Evolutionary conservation across 2,113 vertebrate genomes (phyloP).

Genomic region (Mystacornis crossleyi): DNA sequence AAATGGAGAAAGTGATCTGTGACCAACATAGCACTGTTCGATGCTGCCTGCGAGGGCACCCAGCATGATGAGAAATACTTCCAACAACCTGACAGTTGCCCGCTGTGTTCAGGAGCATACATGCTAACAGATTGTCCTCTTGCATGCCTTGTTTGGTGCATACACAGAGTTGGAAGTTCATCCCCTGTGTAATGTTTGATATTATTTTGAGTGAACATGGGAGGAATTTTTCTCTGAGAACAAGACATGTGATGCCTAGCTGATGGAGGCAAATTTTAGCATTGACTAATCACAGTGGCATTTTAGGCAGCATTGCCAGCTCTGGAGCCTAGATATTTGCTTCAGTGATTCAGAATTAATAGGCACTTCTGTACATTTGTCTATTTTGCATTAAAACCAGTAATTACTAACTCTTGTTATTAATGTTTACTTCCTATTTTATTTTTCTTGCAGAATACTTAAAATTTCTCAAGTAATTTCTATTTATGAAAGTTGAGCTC

Average conservation of each 20-base stretch:
- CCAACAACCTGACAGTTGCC: background rate
- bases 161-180: background rate
- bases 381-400: slow-evolving; percentile 24
- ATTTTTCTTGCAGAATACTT: background rate
- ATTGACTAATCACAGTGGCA: slow-evolving; percentile 5
- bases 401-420: slow-evolving; percentile 4
- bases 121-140: background rate
- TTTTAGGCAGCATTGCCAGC: background rate
- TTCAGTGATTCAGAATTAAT: slow-evolving; percentile 31
- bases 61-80: background rate
- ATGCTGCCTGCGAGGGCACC: background rate
- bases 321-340: background rate
- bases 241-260: background rate
- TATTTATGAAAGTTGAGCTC: background rate
- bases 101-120: background rate
- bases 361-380: background rate
- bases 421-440: slow-evolving; percentile 6
- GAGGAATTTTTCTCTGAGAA: background rate
- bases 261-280: slow-evolving; percentile 12
- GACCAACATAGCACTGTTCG: background rate
- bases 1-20: slow-evolving; percentile 33
- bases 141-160: background rate
- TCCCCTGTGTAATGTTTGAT: background rate
- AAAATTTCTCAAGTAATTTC: background rate
- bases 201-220: background rate